Evolutionary conservation across 1,140 invertebrate species (phyloP).

Genomic region (Sminthurinus signatus): DNA sequence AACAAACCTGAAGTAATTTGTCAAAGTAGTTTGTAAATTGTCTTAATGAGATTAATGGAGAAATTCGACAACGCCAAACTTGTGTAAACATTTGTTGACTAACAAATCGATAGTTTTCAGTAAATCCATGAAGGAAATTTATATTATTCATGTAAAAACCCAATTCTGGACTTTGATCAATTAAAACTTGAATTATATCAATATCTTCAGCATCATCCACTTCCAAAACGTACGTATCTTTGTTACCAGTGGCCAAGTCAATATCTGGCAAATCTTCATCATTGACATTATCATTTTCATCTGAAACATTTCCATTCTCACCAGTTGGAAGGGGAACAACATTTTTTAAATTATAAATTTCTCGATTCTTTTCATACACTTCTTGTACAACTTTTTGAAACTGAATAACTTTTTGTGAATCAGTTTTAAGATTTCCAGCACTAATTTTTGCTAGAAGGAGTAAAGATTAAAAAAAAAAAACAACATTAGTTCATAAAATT

Average conservation of each 20-base stretch:
- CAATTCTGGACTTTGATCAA: constrained; percentile 67
- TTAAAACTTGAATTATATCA: constrained; percentile 67
- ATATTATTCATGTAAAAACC: constrained; percentile 81
- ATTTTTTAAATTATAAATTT: constrained; percentile 58
- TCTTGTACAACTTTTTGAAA: constrained; percentile 60
- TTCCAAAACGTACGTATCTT: constrained; percentile 76
- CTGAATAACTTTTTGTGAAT: constrained; percentile 57
- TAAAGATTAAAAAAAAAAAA: too few relatives aligned
- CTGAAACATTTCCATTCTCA: constrained; percentile 5
- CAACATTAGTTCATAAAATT: too few relatives aligned
- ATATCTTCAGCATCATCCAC: constrained; percentile 80
- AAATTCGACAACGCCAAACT: constrained; percentile 67
- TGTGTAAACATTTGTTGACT: constrained; percentile 81
- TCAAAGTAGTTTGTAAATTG: constrained; percentile 58
- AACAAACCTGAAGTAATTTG: constrained; percentile 54
- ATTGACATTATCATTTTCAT: constrained; percentile 54
- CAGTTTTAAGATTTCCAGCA: constrained; percentile 57
- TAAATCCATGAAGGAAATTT: constrained; percentile 67
- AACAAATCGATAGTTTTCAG: constrained; percentile 53
- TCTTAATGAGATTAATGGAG: constrained; percentile 45
- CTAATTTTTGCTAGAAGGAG: constrained; percentile 51
- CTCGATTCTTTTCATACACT: constrained; percentile 60
- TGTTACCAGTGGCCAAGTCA: constrained; percentile 68
- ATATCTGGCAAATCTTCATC: constrained; percentile 67
- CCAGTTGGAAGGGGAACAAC: constrained; percentile 21